Percentiles rank a stretch among this genome's conserved stretches.
phyloP scores from a whole-genome alignment of 2,797 vertebrate species.

The Coilia nasus region DNA sequence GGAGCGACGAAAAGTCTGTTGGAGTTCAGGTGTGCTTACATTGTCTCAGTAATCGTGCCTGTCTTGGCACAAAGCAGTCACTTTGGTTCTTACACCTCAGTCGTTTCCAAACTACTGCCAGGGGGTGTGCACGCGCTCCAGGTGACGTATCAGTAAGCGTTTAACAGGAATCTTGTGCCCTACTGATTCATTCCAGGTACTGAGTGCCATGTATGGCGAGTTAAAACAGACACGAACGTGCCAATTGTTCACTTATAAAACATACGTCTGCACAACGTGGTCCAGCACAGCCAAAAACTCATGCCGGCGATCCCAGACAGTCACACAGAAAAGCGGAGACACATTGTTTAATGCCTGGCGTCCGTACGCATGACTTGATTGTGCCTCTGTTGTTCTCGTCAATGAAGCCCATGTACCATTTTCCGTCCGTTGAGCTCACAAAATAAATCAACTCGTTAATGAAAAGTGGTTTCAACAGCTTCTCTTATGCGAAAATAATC shows the following conservation, averaged over 20 bases:
- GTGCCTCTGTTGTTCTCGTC: constrained; percentile 10
- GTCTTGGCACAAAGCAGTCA: neutral
- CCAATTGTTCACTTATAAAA: neutral
- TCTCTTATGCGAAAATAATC: constrained; percentile 16
- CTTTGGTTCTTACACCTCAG: neutral
- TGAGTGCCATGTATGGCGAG: neutral
- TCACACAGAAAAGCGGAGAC: constrained; percentile 15
- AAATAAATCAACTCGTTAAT: constrained; percentile 21
- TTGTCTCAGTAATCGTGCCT: constrained; percentile 1
- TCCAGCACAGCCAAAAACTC: constrained; percentile 4
- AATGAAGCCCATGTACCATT: constrained; percentile 16
- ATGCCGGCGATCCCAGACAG: constrained; percentile 7
- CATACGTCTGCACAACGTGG: neutral
- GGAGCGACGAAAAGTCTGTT: constrained; percentile 1
- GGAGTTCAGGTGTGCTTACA: constrained; percentile 4
- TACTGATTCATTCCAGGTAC: neutral
- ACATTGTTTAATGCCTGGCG: constrained; percentile 15
- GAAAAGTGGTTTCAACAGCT: constrained; percentile 20
- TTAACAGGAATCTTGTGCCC: neutral
- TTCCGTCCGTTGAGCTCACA: constrained; percentile 11
- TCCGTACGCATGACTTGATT: constrained; percentile 22
- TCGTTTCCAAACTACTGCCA: neutral
- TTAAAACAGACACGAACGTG: neutral
- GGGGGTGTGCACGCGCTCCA: neutral
- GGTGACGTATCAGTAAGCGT: neutral